Evolutionary conservation across 1,140 invertebrate genomes (phyloP), one percentile per base, ranked within the genome.

Genomic region (Sarcophaga peregrina): DNA sequence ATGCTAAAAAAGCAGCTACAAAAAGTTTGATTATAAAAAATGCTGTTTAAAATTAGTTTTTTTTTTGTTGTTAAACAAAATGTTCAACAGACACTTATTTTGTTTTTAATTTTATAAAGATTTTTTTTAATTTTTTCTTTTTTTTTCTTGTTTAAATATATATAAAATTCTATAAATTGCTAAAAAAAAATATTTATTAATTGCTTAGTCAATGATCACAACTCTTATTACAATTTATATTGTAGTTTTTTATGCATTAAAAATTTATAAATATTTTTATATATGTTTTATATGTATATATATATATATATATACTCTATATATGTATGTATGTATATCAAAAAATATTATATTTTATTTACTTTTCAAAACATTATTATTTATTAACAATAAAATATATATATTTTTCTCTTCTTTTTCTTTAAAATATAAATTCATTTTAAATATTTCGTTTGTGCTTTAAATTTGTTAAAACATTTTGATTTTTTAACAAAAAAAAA

Each of bases 151-250:
- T 17, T 54, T 80, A 85, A 83, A 52, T 81, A 82, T 81, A 85
- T 82, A 86, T 85, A 81, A 11, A 73, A 48, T 52, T 78, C n/a
- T 78, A 78, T 78, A 78, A 83, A 83, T 86, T 82, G 81, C 85
- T 83, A 85, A 82, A 68, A 86, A 85, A 82, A 68, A 86, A 83
- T 83, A 37, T 37, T 84, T 81, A 82, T 85, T 87, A 86, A 89
- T 86, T 87, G 86, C 88, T 89, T 89, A 89, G 88, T 89, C 88
- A 89, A 89, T 89, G 88, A 89, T 89, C 88, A 89, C 88, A 89
- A 89, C 88, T 89, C 88, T 89, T 89, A 89, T 85, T 86, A 78
- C 75, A 87, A 89, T 87, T 89, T 87, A 88, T 87, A 87, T 86
- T 87, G 83, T 87, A 72, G 47, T 82, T 48, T 17, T 82, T 82